Conservation (phyloP, 2,888 invertebrate species). For the Pantelozetes paolii region DNA sequence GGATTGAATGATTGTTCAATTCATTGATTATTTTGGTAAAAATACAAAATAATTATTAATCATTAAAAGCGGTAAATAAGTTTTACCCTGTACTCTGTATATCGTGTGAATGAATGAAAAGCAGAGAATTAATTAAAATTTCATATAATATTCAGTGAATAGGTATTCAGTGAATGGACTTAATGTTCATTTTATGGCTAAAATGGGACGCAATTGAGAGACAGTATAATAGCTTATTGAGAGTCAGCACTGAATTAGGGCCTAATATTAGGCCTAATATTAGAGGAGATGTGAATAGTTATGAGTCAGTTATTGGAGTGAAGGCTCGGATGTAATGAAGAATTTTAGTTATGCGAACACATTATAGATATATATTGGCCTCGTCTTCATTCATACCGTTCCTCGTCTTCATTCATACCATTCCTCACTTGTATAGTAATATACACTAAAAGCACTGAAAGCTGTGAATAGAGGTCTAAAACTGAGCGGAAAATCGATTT, state of each 20-base stretch:
- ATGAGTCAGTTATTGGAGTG: constrained; percentile 18
- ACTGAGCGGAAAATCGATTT: neutral
- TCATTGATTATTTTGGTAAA: too few species aligned
- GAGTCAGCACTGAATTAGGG: constrained; percentile 8
- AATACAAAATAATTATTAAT: neutral
- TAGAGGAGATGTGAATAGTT: neutral
- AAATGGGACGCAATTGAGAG: neutral
- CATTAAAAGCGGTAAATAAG: neutral
- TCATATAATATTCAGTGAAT: neutral
- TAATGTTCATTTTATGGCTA: constrained; percentile 13
- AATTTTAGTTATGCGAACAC: constrained; percentile 16
- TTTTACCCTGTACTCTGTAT: neutral
- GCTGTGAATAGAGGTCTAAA: neutral
- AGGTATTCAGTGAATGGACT: constrained; percentile 9
- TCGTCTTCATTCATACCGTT: constrained; percentile 5
- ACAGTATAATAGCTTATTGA: constrained; percentile 24
- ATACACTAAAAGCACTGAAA: neutral
- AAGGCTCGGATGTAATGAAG: constrained; percentile 2
- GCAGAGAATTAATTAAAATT: constrained; percentile 34
- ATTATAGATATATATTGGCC: constrained; percentile 28
- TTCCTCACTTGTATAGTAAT: too few species aligned
- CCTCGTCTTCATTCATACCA: too few species aligned
- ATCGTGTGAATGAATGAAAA: neutral
- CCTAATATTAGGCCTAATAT: constrained; percentile 6
- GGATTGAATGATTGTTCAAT: too few species aligned